Conservation (phyloP, 2,797 vertebrate genomes). For the Uromys caudimaculatus region DNA sequence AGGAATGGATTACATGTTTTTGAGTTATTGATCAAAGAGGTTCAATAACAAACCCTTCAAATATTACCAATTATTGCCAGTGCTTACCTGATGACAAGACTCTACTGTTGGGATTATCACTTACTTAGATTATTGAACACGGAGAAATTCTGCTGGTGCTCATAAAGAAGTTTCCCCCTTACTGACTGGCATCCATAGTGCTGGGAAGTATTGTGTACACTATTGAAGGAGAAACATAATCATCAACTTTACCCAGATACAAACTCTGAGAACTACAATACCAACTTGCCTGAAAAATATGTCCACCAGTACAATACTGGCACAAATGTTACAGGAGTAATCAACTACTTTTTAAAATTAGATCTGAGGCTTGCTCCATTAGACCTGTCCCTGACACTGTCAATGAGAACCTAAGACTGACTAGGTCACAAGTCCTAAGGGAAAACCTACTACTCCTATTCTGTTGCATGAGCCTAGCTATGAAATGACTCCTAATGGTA, state of each 20-base stretch:
- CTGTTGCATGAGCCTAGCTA: neutral
- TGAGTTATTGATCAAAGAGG: neutral
- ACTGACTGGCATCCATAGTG: neutral
- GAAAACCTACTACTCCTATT: neutral
- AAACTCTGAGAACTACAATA: neutral
- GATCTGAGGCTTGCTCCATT: neutral
- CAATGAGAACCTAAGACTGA: neutral
- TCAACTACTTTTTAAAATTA: neutral
- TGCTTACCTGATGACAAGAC: neutral
- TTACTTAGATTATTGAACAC: neutral
- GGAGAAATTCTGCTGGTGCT: neutral
- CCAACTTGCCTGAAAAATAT: neutral
- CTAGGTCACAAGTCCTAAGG: neutral
- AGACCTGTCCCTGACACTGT: neutral
- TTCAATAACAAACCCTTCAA: neutral
- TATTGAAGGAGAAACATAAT: too few species aligned
- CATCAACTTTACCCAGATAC: too few species aligned
- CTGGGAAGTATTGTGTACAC: too few species aligned
- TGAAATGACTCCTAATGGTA: too few species aligned
- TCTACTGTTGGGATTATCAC: neutral
- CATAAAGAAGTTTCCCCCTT: neutral
- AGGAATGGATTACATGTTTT: neutral
- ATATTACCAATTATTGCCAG: neutral
- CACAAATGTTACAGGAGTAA: neutral
- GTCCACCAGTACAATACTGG: neutral